These are phyloP conservation scores for Limnephilus auricula DNA, from an alignment of 2,888 invertebrate species.

Conservation along the genomic window DNA sequence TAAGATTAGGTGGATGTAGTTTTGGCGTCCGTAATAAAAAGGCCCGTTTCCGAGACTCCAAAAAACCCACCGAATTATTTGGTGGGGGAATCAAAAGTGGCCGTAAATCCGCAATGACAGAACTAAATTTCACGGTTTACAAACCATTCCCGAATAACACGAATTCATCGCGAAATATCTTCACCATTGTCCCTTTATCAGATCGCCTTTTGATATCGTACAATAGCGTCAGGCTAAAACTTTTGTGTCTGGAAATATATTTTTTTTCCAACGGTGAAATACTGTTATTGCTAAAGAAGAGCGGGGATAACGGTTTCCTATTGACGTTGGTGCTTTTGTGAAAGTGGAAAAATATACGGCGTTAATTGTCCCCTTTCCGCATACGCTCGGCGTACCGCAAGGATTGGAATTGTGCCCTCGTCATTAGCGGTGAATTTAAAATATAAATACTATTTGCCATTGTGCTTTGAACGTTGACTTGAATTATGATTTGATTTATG, in stretches of 20 bases:
- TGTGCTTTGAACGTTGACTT: background rate
- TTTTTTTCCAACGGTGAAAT: conserved; percentile 59
- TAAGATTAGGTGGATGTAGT: background rate
- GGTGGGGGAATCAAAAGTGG: conserved; percentile 48
- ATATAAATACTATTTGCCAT: background rate
- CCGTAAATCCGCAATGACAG: conserved; percentile 44
- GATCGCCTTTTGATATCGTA: conserved; percentile 60
- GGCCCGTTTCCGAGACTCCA: background rate
- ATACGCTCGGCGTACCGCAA: conserved; percentile 20
- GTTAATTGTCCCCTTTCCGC: conserved; percentile 40
- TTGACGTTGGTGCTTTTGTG: conserved; percentile 48
- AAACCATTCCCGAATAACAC: conserved; percentile 45
- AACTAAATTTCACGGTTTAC: conserved; percentile 45
- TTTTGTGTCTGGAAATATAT: conserved; percentile 59
- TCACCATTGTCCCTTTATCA: conserved; percentile 54
- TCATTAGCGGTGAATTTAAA: conserved; percentile 2
- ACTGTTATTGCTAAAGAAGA: conserved; percentile 60
- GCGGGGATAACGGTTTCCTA: conserved; percentile 56
- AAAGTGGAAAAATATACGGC: conserved; percentile 40
- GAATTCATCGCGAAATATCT: conserved; percentile 58
- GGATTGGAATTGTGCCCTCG: background rate
- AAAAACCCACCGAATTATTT: conserved; percentile 30
- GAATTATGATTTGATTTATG: background rate
- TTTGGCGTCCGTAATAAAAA: background rate
- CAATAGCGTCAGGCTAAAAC: conserved; percentile 60